These are phyloP conservation scores for Prunella himalayana DNA, from an alignment of 2,113 vertebrate species.

Conservation along the genomic window DNA sequence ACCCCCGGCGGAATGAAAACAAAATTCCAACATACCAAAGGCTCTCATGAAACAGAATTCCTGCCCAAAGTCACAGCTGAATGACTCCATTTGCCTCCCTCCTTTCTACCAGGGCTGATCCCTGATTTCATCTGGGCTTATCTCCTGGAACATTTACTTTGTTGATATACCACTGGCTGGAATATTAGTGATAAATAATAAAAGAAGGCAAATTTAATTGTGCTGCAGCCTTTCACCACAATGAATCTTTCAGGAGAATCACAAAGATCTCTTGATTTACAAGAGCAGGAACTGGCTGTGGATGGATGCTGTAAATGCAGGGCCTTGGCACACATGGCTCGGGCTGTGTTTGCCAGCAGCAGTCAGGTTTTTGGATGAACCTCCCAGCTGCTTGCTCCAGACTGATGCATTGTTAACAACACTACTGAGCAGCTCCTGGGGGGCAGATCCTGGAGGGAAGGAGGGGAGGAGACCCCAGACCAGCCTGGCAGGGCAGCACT, in stretches of 20 bases:
- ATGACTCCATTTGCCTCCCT: neutral
- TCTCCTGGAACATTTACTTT: neutral
- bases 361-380: neutral
- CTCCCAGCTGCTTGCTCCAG: neutral
- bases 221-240: neutral
- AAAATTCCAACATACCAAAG: neutral
- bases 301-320: neutral
- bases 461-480: neutral
- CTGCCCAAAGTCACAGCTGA: neutral
- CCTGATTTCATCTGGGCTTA: neutral
- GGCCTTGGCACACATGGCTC: neutral
- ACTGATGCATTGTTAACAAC: neutral
- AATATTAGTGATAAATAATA: neutral
- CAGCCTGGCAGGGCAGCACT: neutral
- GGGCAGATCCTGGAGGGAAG: fast-evolving
- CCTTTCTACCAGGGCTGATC: neutral
- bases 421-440: fast-evolving
- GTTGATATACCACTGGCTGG: neutral
- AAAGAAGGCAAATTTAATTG: neutral
- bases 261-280: neutral
- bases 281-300: neutral
- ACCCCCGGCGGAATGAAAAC: neutral
- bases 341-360: neutral
- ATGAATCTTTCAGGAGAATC: neutral
- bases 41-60: neutral